phyloP scores from a whole-genome alignment of 2,113 vertebrate species.

The Isurus oxyrinchus region DNA sequence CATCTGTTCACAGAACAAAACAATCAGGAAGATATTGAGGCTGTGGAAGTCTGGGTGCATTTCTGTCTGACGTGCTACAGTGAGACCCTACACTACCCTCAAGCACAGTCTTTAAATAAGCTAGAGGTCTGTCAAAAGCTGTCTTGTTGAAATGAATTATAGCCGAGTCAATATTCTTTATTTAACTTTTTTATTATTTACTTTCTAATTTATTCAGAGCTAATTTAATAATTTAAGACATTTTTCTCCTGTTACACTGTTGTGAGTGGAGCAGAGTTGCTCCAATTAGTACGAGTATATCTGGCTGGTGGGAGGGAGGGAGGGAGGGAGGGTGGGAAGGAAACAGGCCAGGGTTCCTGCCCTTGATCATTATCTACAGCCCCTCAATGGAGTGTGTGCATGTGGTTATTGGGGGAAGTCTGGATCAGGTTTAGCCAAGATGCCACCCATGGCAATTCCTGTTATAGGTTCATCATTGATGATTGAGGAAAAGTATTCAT shows the following conservation, averaged over 20 bases:
- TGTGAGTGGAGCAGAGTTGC: neutral
- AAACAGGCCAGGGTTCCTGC: neutral
- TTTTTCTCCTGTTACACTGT: neutral
- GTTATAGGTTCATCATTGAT: neutral
- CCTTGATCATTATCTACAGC: neutral
- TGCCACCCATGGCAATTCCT: neutral
- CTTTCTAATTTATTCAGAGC: constrained; percentile 21
- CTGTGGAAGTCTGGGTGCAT: neutral
- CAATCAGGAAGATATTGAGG: neutral
- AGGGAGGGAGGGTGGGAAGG: neutral
- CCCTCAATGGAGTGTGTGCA: neutral
- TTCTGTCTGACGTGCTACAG: neutral
- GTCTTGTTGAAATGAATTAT: neutral
- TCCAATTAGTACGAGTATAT: neutral
- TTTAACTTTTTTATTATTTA: constrained; percentile 9
- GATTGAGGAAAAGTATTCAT: neutral
- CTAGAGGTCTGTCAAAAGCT: neutral
- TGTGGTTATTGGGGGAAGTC: neutral
- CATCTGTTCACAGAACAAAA: neutral
- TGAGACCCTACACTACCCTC: constrained; percentile 22
- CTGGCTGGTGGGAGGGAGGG: neutral
- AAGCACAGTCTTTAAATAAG: neutral
- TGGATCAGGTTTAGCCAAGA: too few relatives aligned
- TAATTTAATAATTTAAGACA: neutral
- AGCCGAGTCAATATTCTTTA: neutral